Conservation (phyloP, 2,113 vertebrate genomes). For the Campylorhamphus procurvoides region DNA sequence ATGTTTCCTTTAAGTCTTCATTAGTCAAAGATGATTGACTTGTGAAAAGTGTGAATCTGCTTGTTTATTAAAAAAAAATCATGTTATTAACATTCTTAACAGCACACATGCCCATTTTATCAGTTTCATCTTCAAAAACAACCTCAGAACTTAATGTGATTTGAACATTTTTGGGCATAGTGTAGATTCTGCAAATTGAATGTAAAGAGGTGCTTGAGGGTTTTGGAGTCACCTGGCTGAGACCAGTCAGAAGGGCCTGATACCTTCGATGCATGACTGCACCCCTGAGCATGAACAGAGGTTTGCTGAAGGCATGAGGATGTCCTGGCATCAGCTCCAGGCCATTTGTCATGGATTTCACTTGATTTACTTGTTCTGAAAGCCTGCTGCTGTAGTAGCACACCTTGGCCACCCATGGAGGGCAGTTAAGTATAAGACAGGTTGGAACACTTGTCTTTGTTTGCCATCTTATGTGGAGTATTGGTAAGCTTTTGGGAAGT, state of each 20-base stretch:
- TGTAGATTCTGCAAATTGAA: not conserved
- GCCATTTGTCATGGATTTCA: rapidly evolving
- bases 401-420: rapidly evolving
- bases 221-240: not conserved
- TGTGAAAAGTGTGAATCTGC: not conserved
- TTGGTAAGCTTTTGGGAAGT: not conserved
- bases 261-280: not conserved
- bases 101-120: not conserved
- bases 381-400: not conserved
- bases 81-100: not conserved
- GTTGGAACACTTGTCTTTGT: rapidly evolving
- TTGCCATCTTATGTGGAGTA: rapidly evolving
- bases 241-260: not conserved
- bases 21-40: not conserved
- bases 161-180: not conserved
- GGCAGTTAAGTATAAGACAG: no score
- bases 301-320: not conserved
- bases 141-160: not conserved
- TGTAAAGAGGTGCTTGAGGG: not conserved
- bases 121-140: not conserved
- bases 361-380: not conserved
- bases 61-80: not conserved
- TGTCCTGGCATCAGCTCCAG: not conserved
- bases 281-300: not conserved
- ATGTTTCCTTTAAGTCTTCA: not conserved